Evolutionary conservation across 2,888 invertebrate species (phyloP).

Genomic region (Uropetala carovei): DNA sequence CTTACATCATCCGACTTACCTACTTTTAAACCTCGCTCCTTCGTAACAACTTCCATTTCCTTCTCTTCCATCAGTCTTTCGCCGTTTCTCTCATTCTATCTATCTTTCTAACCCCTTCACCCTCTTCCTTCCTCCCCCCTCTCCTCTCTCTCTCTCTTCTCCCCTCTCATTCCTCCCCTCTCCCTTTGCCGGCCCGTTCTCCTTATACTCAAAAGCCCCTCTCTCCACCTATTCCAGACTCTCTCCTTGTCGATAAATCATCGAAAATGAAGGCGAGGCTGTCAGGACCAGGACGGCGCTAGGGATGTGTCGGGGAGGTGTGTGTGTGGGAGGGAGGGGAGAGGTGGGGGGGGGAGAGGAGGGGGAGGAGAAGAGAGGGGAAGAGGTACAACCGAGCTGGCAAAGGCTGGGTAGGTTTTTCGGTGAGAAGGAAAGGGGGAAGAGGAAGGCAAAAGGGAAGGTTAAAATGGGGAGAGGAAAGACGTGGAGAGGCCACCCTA

Average conservation of each 20-base stretch:
- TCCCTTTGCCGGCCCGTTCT: not conserved
- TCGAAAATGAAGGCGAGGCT: constrained; percentile 59
- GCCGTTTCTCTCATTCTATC: not conserved
- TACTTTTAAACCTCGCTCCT: not conserved
- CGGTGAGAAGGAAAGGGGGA: not conserved
- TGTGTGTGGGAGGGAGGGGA: not conserved
- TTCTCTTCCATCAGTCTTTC: not conserved
- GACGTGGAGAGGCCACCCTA: constrained; percentile 1
- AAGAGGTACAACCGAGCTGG: too few relatives aligned
- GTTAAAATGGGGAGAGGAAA: constrained; percentile 15
- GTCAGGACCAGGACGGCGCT: constrained; percentile 53
- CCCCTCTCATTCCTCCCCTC: not conserved
- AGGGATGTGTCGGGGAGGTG: not conserved
- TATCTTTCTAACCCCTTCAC: not conserved
- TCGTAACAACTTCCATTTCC: not conserved
- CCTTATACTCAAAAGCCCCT: not conserved
- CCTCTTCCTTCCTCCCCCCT: not conserved
- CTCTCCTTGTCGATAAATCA: constrained; percentile 61
- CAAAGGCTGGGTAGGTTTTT: too few relatives aligned
- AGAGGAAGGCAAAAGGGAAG: not conserved
- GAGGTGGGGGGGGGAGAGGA: not conserved
- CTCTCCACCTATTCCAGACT: not conserved
- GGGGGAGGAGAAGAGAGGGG: too few relatives aligned
- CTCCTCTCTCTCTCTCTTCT: not conserved
- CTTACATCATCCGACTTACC: not conserved